Evolutionary conservation across 2,113 vertebrate species (phyloP), one percentile per base, ranked within the genome.

Genomic region (Tiliqua scincoides): DNA sequence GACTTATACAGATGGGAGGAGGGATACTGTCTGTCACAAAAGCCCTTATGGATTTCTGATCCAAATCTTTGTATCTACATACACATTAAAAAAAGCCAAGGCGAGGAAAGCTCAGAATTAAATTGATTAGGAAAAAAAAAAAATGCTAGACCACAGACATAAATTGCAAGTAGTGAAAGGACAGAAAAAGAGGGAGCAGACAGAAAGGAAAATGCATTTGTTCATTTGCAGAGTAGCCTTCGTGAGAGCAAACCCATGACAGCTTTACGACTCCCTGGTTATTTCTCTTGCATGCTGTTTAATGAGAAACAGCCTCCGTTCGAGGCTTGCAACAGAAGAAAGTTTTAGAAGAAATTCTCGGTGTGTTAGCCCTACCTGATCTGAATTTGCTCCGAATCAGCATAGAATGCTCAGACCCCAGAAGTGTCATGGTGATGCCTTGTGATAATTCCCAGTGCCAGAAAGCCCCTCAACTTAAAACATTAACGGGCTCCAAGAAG

Each of bases 371-470:
- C 98, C 98, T 97, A 99, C 99, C 99, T 98, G 98, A 99, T 98
- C 98, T 98, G 96, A 99, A 99, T 96, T 99, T 99, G 98, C 97
- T 99, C 96, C 98, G 97, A 95, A 99, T 99, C 96, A 99, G 97
- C 96, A 99, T 96, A 91, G 99, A 99, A 96, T 99, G 98, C 93
- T 99, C 98, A 92, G 98, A 98, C 93, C 98, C 98, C 96, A 99
- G 97, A 85, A 99, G 98, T 94, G 98, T 99, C 99, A 99, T 99
- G 97, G 91, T 97, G 97, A 96, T 96, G 96, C 89, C 97, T 92
- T 92, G 65, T 92, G 96, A 96, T 95, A 94, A 96, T 95, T 95
- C 97, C 97, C 96, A 97, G 94, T 92, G 94, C 96, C 96, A 96
- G 96, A 94, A 54, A 2, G 89, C 94, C 94, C 95, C 95, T 94